phyloP scores from a whole-genome alignment of 2,113 vertebrate species.

The Thunnus thynnus region DNA sequence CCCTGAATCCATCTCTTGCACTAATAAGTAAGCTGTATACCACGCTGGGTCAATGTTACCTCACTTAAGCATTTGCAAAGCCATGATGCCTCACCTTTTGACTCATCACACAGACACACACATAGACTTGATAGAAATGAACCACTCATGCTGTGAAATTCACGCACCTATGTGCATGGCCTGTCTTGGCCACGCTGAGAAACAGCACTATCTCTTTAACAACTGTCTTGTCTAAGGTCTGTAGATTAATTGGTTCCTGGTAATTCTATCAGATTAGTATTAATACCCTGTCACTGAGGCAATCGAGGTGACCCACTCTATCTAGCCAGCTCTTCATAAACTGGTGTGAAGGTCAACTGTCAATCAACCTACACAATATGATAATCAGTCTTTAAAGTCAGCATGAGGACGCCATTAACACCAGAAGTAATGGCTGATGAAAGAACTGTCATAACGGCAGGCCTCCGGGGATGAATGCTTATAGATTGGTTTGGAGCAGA shows the following conservation, averaged over 20 bases:
- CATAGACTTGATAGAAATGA: conserved; percentile 2
- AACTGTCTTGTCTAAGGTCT: conserved; percentile 57
- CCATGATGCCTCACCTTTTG: conserved; percentile 44
- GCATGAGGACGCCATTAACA: conserved; percentile 74
- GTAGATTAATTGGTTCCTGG: conserved; percentile 81
- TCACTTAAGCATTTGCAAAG: conserved; percentile 39
- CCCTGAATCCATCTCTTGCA: not conserved
- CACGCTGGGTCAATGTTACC: conserved; percentile 42
- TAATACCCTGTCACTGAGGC: conserved; percentile 78
- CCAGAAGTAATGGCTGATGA: conserved; percentile 69
- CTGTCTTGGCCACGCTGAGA: conserved; percentile 45
- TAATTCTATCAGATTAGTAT: conserved; percentile 85
- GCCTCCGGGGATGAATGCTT: conserved; percentile 53
- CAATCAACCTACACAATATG: conserved; percentile 83
- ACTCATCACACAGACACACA: conserved; percentile 37
- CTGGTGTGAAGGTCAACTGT: conserved; percentile 84
- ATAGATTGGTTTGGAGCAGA: conserved; percentile 42
- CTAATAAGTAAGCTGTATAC: conserved; percentile 42
- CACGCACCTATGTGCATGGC: conserved; percentile 11
- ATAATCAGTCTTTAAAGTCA: conserved; percentile 79
- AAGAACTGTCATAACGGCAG: conserved; percentile 70
- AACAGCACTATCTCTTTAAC: conserved; percentile 68
- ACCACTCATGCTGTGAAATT: conserved; percentile 36
- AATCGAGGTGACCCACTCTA: conserved; percentile 68
- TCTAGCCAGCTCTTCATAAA: conserved; percentile 75